Evolutionary conservation across 2,888 invertebrate species (phyloP).

Genomic region (Troilus luridus): DNA sequence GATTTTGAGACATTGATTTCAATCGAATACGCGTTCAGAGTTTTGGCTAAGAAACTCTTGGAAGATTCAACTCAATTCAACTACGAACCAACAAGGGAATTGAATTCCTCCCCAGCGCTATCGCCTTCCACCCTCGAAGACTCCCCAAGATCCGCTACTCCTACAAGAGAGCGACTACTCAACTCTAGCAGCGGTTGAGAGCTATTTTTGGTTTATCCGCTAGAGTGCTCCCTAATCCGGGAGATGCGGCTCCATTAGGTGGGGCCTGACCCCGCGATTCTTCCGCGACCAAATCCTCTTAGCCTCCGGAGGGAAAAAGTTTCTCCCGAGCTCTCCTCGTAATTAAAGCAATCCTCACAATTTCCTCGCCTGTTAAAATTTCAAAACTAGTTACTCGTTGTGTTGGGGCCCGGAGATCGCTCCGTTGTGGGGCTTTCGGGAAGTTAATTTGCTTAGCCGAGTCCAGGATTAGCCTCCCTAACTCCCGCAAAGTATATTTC

Average conservation of each 20-base stretch:
- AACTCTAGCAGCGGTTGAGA: not conserved
- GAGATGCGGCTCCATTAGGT: constrained; percentile 33
- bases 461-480: constrained; percentile 2
- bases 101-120: not conserved
- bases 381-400: constrained; percentile 59
- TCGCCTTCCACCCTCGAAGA: not conserved
- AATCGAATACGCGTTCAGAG: too few species aligned
- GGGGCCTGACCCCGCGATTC: constrained; percentile 26
- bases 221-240: constrained; percentile 26
- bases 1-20: too few species aligned
- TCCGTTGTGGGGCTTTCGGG: constrained; percentile 4
- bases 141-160: not conserved
- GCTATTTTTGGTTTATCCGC: constrained; percentile 33
- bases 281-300: constrained; percentile 32
- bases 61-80: too few species aligned
- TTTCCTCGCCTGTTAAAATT: constrained; percentile 60
- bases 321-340: constrained; percentile 18
- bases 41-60: too few species aligned
- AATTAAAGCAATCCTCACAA: constrained; percentile 59
- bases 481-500: constrained; percentile 38
- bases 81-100: too few species aligned
- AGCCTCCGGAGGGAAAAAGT: not conserved
- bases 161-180: not conserved
- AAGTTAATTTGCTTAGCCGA: constrained; percentile 49
- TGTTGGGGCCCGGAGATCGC: not conserved